Base-by-base conservation (phyloP, 2,797 vertebrate genomes). In the Mus spretus region DNA sequence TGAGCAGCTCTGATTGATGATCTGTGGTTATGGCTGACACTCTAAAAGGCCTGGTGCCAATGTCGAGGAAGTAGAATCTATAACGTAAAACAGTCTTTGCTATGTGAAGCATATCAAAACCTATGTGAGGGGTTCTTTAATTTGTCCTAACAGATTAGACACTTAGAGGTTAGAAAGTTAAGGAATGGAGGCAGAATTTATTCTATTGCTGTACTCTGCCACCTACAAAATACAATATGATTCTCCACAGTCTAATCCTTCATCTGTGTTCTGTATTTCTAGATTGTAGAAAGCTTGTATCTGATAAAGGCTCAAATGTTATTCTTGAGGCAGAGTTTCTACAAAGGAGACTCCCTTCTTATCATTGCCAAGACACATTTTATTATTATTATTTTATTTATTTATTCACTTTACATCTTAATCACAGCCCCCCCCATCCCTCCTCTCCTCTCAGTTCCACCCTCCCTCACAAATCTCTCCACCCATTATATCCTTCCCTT, bases 151-250 rank as follows among this genome's bases (percentile, higher is more conserved):
- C 70, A 87, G 87, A 74, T 74, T 63, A 89, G 37, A 81, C 3
- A 91, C 8, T 89, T 57, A n/a, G 15, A 15, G 28, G 37, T 65
- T 53, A 80, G 80, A 90, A 90, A 96, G 63, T 92, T 70, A 72
- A 72, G 37, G 90, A 40, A 20, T 1, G 0, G 47, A 91, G 6
- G 10, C 84, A 93, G 59, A 91, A 72, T 89, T 89, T 13, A 40
- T 77, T 67, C 14, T 59, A 47, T 61, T n/a, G 53, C 31, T 63
- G 50, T 3, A 70, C 20, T 4, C 5, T 28, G 34, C 72, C 47
- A 75, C 40, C 61, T 86, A n/a, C 4, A 26, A 86, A 93, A 65
- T 94, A 70, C 40, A 85, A 44, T 90, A n/a, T 55, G 15, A 24
- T 53, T 81, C 44, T 65, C 82, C 47, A 57, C 6, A 13, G 19